Conservation (phyloP, 2,113 vertebrate genomes). For the Albula glossodonta region DNA sequence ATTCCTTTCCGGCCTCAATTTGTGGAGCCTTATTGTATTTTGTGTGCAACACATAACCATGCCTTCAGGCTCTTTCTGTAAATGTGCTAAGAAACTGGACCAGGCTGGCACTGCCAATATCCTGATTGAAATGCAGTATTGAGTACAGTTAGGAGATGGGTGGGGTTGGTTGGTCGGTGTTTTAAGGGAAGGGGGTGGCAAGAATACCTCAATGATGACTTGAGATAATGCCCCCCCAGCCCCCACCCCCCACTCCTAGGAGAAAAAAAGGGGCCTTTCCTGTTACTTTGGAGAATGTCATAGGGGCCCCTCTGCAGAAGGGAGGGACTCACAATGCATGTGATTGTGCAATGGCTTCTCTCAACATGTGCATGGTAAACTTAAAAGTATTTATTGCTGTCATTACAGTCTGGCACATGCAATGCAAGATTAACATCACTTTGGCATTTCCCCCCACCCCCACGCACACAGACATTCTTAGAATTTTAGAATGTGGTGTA, state of each 20-base stretch:
- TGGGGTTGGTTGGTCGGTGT: background rate
- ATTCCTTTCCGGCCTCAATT: background rate
- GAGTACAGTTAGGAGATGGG: background rate
- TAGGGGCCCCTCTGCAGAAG: background rate
- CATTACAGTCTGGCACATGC: constrained; percentile 50
- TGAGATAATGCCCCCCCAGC: constrained; percentile 5
- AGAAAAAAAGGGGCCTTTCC: constrained; percentile 21
- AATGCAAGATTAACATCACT: constrained; percentile 6
- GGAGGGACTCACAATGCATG: constrained; percentile 48
- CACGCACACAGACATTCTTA: constrained; percentile 54
- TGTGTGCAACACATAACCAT: background rate
- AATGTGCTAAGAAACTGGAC: background rate
- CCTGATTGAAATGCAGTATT: background rate
- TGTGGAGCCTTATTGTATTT: constrained; percentile 6
- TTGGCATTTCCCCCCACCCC: constrained; percentile 6
- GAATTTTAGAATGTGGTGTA: constrained; percentile 69
- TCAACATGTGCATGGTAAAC: constrained; percentile 4
- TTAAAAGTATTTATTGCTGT: constrained; percentile 29
- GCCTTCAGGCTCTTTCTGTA: background rate
- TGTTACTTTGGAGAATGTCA: constrained; percentile 25
- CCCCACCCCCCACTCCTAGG: background rate
- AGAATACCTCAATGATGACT: constrained; percentile 23
- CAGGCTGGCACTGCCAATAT: background rate
- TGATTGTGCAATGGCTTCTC: constrained; percentile 58
- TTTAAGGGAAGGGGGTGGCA: background rate